These are phyloP conservation scores for Drosophila setifemur DNA, from an alignment of 1,140 invertebrate species.

Conservation along the genomic window DNA sequence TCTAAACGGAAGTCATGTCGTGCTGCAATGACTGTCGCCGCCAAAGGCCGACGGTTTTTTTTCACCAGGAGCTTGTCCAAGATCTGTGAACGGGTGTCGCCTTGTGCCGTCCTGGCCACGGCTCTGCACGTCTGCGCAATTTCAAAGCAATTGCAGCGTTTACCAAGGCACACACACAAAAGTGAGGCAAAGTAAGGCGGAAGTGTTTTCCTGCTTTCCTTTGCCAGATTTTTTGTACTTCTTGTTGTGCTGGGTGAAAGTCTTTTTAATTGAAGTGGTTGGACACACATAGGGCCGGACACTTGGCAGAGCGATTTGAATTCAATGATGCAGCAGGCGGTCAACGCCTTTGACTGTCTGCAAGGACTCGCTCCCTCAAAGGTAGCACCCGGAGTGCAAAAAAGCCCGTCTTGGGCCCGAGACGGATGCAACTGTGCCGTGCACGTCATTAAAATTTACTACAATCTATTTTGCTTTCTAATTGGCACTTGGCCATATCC, in stretches of 20 bases:
- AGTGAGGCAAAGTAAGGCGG: slow-evolving; percentile 69
- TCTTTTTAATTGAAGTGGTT: slow-evolving; percentile 81
- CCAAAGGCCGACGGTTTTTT: slow-evolving; percentile 63
- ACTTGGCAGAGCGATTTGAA: slow-evolving; percentile 53
- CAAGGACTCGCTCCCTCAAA: slow-evolving; percentile 38
- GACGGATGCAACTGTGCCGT: slow-evolving; percentile 49
- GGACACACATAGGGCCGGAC: slow-evolving; percentile 43
- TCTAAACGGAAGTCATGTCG: slow-evolving; percentile 73
- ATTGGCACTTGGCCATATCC: slow-evolving; percentile 74
- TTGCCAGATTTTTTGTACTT: slow-evolving; percentile 55
- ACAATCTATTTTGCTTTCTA: slow-evolving; percentile 80
- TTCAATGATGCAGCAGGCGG: slow-evolving; percentile 75
- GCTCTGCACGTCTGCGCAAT: slow-evolving; percentile 69
- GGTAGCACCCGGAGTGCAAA: not conserved
- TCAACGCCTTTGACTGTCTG: slow-evolving; percentile 70
- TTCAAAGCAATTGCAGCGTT: slow-evolving; percentile 77
- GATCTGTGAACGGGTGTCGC: not conserved
- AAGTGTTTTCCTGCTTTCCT: slow-evolving; percentile 72
- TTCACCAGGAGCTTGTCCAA: not conserved
- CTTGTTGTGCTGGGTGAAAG: slow-evolving; percentile 71
- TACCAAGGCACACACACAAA: slow-evolving; percentile 62
- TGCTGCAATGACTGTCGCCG: slow-evolving; percentile 62
- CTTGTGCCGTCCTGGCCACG: not conserved
- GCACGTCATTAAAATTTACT: slow-evolving; percentile 78
- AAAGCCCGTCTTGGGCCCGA: too few relatives aligned